Evolutionary conservation across 2,113 vertebrate genomes (phyloP), one percentile per base, ranked within the genome.

Genomic region (Zootoca vivipara): DNA sequence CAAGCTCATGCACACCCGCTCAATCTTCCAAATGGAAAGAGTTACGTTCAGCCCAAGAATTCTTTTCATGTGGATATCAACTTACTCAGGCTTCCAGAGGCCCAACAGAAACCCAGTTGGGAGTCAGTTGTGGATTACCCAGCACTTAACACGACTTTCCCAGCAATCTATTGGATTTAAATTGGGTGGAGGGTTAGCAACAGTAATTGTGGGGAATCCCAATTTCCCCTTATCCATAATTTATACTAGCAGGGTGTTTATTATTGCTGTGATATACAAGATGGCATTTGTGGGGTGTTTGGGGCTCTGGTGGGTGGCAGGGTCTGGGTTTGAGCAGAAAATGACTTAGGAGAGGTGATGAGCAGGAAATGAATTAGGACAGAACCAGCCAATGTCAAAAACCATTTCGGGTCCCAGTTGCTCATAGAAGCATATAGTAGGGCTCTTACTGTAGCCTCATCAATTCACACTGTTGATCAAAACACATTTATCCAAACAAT

Each of bases 41-140:
- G 35, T 88, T 24, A 5, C 7, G 82, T 86, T 81, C 13, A 3
- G 22, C 85, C 77, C 85, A 83, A 58, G 80, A 89, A 81, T 15
- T 40, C 40, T 83, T 94, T 62, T 72, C 89, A 18, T 82, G 86
- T 85, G n/a, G 78, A 0, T 80, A 2, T 80, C 65, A 69, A 0
- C 69, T 64, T 7, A 2, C 38, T 10, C 10, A 67, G 78, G 26
- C 91, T 90, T 94, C 64, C 78, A 91, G 83, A 88, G 92, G 56
- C 85, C 40, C 58, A 72, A 5, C 15, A 38, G 62, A 87, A 88
- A 82, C 83, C 82, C 24, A 62, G 26, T 35, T n/a, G 85, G 90
- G 92, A 95, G 70, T 69, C 82, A 80, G 13, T 56, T 56, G 42
- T 64, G 28, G 38, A 89, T 4, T 70, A 89, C 87, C 89, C 77